These are phyloP conservation scores for Neodiprion fabricii DNA, from an alignment of 1,140 invertebrate genomes.

Conservation along the genomic window DNA sequence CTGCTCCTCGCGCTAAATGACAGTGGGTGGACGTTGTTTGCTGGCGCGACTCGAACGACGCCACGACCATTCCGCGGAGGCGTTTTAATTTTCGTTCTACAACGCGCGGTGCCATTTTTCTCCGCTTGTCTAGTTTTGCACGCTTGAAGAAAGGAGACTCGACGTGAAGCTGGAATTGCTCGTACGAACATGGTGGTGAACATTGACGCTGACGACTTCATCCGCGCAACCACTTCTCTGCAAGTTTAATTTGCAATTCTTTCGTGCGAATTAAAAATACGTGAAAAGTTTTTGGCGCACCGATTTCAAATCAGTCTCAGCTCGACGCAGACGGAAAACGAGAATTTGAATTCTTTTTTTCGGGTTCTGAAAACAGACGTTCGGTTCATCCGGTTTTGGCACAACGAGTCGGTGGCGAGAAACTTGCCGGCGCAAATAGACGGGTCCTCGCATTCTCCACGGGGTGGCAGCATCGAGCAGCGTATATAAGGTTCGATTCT, in stretches of 20 bases:
- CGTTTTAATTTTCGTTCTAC: constrained; percentile 30
- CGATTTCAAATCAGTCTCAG: too few relatives aligned
- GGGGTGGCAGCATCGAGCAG: neutral
- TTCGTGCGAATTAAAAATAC: too few relatives aligned
- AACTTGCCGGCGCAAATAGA: neutral
- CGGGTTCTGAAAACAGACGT: neutral
- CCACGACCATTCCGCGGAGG: constrained; percentile 21
- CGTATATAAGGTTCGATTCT: neutral
- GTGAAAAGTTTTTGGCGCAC: too few relatives aligned
- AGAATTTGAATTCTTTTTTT: neutral
- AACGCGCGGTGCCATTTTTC: too few relatives aligned
- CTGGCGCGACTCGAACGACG: constrained; percentile 9
- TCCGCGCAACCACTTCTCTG: too few relatives aligned
- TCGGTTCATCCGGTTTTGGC: neutral
- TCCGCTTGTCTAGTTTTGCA: too few relatives aligned
- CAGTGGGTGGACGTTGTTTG: constrained; percentile 33
- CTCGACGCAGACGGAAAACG: too few relatives aligned
- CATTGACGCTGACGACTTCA: too few relatives aligned
- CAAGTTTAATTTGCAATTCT: too few relatives aligned
- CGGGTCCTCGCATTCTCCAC: neutral
- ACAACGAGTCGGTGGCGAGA: neutral
- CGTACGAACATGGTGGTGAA: too few relatives aligned
- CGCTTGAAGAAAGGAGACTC: too few relatives aligned
- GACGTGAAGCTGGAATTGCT: too few relatives aligned
- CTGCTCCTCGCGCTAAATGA: constrained; percentile 29